Evolutionary conservation across 2,797 vertebrate species (phyloP).

Genomic region (Enteromius trimaculatus): DNA sequence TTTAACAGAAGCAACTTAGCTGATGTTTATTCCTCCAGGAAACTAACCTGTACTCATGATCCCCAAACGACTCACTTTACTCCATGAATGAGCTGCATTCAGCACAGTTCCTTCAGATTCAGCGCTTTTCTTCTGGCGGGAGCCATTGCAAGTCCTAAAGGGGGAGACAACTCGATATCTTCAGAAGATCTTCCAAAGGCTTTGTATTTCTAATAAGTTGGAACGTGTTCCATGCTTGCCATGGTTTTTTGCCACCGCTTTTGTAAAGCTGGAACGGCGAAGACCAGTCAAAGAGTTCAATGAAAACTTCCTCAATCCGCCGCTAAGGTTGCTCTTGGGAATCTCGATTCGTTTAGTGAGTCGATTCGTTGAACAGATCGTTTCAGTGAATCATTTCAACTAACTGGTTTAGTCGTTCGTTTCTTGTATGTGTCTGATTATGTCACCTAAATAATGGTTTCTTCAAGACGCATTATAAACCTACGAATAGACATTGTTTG

Average conservation of each 20-base stretch:
- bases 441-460: neutral
- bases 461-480: neutral
- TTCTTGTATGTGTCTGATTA: neutral
- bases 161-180: constrained; percentile 2
- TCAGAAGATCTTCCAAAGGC: neutral
- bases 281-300: constrained; percentile 25
- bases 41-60: constrained; percentile 88
- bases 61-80: constrained; percentile 73
- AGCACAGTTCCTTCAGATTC: constrained; percentile 70
- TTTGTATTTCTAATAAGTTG: constrained; percentile 21
- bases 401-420: neutral
- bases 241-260: constrained; percentile 42
- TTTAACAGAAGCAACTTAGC: constrained; percentile 2
- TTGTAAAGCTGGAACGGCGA: constrained; percentile 40
- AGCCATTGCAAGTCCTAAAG: constrained; percentile 65
- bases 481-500: neutral
- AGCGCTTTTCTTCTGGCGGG: constrained; percentile 61
- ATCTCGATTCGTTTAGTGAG: neutral
- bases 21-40: constrained; percentile 57
- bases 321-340: constrained; percentile 62
- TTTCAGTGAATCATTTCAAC: neutral
- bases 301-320: constrained; percentile 15
- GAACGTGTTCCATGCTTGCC: constrained; percentile 16
- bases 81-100: constrained; percentile 80
- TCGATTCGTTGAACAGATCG: neutral